Conservation (phyloP, 1,140 invertebrate genomes). For the Laupala kohalensis region DNA sequence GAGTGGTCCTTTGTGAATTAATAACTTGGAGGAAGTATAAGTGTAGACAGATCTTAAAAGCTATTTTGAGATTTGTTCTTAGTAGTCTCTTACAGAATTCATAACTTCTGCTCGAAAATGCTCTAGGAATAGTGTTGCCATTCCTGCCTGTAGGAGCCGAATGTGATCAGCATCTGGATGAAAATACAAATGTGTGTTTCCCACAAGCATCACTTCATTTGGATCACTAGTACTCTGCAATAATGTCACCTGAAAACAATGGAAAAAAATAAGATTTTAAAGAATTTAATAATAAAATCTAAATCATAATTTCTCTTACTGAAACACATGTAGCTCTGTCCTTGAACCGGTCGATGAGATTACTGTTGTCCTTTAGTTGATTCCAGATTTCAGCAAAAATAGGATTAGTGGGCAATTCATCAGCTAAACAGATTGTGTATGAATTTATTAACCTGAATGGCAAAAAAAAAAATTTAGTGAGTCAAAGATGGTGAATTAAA, state of each 20-base stretch:
- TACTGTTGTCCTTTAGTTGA: slow-evolving; percentile 41
- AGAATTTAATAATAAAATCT: neutral
- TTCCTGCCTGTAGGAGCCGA: slow-evolving; percentile 60
- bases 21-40: no score
- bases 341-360: slow-evolving; percentile 43
- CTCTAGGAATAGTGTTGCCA: slow-evolving; percentile 43
- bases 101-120: slow-evolving; percentile 15
- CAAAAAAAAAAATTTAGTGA: slow-evolving; percentile 9
- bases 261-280: neutral
- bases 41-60: neutral
- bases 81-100: neutral
- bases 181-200: slow-evolving; percentile 87
- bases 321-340: slow-evolving; percentile 41
- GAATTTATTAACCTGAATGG: slow-evolving; percentile 31
- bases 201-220: slow-evolving; percentile 51
- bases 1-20: no score
- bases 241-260: slow-evolving; percentile 37
- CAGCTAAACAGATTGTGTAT: slow-evolving; percentile 38
- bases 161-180: slow-evolving; percentile 79
- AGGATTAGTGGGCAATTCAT: slow-evolving; percentile 36
- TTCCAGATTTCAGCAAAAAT: slow-evolving; percentile 43
- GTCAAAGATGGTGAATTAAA: neutral
- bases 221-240: slow-evolving; percentile 45
- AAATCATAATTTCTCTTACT: neutral
- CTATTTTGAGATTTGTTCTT: neutral